phyloP scores from a whole-genome alignment of 1,140 invertebrate genomes.

The Cotesia chilonis region DNA sequence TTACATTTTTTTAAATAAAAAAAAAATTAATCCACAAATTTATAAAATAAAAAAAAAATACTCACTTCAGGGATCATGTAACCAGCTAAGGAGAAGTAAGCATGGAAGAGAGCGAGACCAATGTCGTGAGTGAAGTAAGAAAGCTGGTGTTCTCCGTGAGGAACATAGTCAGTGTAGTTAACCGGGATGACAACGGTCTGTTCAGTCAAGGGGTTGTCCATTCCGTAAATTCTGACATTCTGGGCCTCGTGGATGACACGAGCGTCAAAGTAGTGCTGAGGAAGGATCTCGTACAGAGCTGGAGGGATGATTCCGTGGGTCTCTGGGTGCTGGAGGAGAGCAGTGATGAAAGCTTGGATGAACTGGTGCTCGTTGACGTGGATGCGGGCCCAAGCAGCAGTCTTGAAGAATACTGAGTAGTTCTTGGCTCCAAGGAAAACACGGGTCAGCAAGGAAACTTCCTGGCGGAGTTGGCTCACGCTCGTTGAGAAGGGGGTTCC shows the following conservation, averaged over 20 bases:
- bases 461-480: slow-evolving; percentile 55
- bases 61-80: slow-evolving; percentile 63
- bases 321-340: slow-evolving; percentile 59
- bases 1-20: no score
- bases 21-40: no score
- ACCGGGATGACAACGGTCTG: slow-evolving; percentile 53
- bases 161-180: slow-evolving; percentile 64
- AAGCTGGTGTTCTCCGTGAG: slow-evolving; percentile 67
- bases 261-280: slow-evolving; percentile 63
- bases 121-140: slow-evolving; percentile 80
- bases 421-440: slow-evolving; percentile 64
- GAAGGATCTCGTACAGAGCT: slow-evolving; percentile 65
- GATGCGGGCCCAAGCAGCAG: slow-evolving; percentile 62
- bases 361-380: slow-evolving; percentile 63
- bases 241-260: slow-evolving; percentile 63
- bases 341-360: slow-evolving; percentile 57
- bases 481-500: slow-evolving; percentile 51
- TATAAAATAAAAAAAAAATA: background rate
- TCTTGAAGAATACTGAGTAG: slow-evolving; percentile 58
- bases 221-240: slow-evolving; percentile 46
- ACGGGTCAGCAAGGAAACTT: slow-evolving; percentile 53
- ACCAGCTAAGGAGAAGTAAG: slow-evolving; percentile 69
- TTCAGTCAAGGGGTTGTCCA: slow-evolving; percentile 23
- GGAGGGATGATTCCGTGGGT: slow-evolving; percentile 61
- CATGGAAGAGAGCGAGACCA: slow-evolving; percentile 76